Evolutionary conservation across 92 coral and sea anemone genomes (phyloP).

Genomic region (Palythoa grandiflora): DNA sequence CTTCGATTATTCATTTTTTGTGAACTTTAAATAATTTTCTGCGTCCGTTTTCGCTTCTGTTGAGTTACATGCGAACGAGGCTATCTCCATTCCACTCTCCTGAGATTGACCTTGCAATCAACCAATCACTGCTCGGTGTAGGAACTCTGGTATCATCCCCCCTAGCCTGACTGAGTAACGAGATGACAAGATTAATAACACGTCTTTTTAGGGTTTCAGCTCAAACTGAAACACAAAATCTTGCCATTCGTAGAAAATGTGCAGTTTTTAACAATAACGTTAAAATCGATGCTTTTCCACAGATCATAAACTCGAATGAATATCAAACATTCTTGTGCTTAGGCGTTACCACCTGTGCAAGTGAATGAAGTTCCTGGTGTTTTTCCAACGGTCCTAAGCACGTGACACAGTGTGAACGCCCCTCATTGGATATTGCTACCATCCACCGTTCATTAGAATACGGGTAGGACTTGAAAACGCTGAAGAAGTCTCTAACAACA

Average conservation of each 20-base stretch:
- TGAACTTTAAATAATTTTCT: no score
- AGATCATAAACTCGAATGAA: neutral
- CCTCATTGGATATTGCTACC: constrained; percentile 71
- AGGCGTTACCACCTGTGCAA: constrained; percentile 73
- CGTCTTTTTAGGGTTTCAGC: neutral
- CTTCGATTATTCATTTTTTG: no score
- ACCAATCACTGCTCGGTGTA: no score
- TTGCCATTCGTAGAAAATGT: neutral
- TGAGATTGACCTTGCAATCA: no score
- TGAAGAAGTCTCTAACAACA: constrained; percentile 77
- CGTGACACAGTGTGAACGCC: constrained; percentile 64
- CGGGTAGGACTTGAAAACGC: constrained; percentile 80
- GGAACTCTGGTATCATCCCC: neutral
- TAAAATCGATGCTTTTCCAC: neutral
- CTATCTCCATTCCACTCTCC: no score
- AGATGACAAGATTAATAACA: neutral
- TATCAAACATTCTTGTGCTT: constrained; percentile 5
- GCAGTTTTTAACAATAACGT: neutral
- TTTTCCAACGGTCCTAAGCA: constrained; percentile 68
- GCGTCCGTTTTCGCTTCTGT: no score
- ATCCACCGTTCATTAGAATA: constrained; percentile 84
- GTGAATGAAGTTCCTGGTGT: constrained; percentile 67
- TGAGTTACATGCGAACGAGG: no score
- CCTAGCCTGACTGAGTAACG: neutral
- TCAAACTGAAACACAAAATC: neutral